Percentiles rank a stretch among this genome's conserved stretches.
phyloP scores from a whole-genome alignment of 2,888 invertebrate genomes.

The Druceiella hillmani region DNA sequence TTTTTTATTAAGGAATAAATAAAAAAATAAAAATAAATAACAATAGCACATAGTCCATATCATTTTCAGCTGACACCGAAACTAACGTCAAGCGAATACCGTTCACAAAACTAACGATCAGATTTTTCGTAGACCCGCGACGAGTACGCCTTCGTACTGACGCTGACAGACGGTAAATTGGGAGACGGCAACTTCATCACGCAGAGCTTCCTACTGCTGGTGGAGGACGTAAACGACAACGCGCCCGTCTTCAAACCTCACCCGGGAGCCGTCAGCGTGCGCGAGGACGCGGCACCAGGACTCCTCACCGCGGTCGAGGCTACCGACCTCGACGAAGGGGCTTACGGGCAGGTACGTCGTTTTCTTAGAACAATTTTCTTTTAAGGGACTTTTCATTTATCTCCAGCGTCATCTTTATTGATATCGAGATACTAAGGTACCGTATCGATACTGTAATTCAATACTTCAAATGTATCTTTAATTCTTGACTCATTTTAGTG shows the following conservation, averaged over 20 bases:
- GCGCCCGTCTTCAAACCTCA: conserved; percentile 83
- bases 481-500: too few relatives aligned
- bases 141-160: conserved; percentile 84
- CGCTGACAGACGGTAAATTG: conserved; percentile 81
- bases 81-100: background rate
- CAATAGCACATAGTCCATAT: too few relatives aligned
- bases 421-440: too few relatives aligned
- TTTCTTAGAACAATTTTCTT: conserved; percentile 7
- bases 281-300: conserved; percentile 73
- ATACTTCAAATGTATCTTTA: too few relatives aligned
- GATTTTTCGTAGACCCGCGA: conserved; percentile 61
- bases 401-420: too few relatives aligned
- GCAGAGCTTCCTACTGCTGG: conserved; percentile 80
- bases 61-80: too few relatives aligned
- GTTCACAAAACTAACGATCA: background rate
- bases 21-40: too few relatives aligned
- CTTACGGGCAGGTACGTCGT: conserved; percentile 75
- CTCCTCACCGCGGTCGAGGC: conserved; percentile 78
- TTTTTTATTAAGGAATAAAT: too few relatives aligned
- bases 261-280: conserved; percentile 73
- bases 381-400: conserved; percentile 8
- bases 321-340: conserved; percentile 84
- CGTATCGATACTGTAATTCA: too few relatives aligned
- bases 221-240: conserved; percentile 91
- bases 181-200: conserved; percentile 85